phyloP scores from a whole-genome alignment of 2,113 vertebrate genomes.

The Potamarius usumacintae region DNA sequence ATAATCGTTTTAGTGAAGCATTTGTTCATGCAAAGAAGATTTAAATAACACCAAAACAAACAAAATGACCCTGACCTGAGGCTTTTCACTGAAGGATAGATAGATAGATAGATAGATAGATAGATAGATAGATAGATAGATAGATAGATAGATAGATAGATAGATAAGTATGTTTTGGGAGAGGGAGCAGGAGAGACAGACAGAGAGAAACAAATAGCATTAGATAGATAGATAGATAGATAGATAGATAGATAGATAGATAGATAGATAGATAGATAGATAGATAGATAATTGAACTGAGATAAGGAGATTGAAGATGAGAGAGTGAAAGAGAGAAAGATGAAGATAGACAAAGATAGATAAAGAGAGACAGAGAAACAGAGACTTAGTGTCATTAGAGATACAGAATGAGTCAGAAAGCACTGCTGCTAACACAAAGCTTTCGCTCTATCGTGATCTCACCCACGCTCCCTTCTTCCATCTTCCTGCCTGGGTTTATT shows the following conservation, averaged over 20 bases:
- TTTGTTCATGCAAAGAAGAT: constrained; percentile 2
- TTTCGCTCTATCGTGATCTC: neutral
- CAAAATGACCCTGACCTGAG: neutral
- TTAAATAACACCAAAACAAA: constrained; percentile 29
- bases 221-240: neutral
- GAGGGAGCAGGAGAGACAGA: no score
- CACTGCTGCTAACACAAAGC: constrained; percentile 27
- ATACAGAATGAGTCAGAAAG: constrained; percentile 40
- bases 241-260: neutral
- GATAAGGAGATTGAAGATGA: neutral
- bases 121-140: neutral
- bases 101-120: no score
- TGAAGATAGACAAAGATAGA: neutral
- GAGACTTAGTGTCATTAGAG: constrained; percentile 34
- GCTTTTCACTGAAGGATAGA: neutral
- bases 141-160: no score
- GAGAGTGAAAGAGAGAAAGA: neutral
- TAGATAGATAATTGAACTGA: neutral
- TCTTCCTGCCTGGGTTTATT: constrained; percentile 19
- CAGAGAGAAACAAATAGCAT: no score
- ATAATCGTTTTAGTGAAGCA: constrained; percentile 3
- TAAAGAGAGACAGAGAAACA: neutral
- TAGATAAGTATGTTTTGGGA: no score
- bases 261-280: neutral
- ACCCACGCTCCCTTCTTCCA: constrained; percentile 8